A percentile compares a stretch with the other conserved stretches of the same genome.
phyloP scores from a whole-genome alignment of 2,113 vertebrate genomes.

The Ibidorhyncha struthersii region DNA sequence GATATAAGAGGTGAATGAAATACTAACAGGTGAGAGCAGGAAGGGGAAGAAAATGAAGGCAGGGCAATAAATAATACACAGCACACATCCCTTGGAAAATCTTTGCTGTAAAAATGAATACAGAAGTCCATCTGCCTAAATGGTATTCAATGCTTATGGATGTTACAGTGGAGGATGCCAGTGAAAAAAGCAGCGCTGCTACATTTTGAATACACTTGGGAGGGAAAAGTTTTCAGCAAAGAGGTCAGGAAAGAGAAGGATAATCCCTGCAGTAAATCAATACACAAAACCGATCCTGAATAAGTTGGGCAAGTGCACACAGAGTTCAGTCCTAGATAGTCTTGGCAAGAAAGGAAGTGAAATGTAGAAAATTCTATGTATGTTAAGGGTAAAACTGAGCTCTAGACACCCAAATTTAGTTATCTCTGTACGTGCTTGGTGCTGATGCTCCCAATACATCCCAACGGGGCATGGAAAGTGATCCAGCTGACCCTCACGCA shows the following conservation, averaged over 20 bases:
- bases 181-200: not conserved
- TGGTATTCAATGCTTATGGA: not conserved
- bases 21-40: not conserved
- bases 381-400: not conserved
- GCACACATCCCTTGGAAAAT: not conserved
- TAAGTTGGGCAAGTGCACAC: not conserved
- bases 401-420: not conserved
- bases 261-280: not conserved
- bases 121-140: not conserved
- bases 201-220: not conserved
- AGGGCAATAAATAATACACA: not conserved
- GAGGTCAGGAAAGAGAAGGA: not conserved
- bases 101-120: not conserved
- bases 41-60: not conserved
- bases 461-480: accelerated
- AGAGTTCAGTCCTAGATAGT: not conserved
- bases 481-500: not conserved
- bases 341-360: not conserved
- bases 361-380: accelerated
- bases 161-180: not conserved
- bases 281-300: not conserved
- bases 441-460: not conserved
- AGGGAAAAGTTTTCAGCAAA: not conserved
- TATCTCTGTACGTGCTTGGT: not conserved
- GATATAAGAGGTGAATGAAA: not conserved